Base-by-base conservation (phyloP, 2,888 invertebrate genomes). In the Coleophora deauratella region DNA sequence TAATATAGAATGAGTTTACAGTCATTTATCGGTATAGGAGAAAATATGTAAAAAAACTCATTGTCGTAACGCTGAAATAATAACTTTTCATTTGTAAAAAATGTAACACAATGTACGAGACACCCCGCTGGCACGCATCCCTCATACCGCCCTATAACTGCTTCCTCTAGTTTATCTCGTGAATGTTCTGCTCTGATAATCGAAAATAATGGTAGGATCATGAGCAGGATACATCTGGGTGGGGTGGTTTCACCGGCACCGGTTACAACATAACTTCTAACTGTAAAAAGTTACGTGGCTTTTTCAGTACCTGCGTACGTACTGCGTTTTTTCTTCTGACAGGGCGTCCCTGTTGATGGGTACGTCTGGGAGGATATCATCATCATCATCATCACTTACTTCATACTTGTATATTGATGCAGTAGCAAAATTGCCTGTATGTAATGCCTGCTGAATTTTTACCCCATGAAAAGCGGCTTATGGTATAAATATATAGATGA, bases 81-180 rank as follows among this genome's bases (percentile, higher is more conserved):
- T 47, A 47, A 45, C 36, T 46, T 47, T 35, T 35, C 32, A 31
- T 41, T 41, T 37, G 46, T n/a, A 46, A 42, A 50, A 48, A 48
- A 37, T 53, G 44, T 43, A 39, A 51, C 50, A 47, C 45, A 45
- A 45, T 47, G 38, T 49, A 46, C 42, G 48, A 33, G 43, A 36
- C 45, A 37, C 42, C 50, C 46, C 40, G 47, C 51, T 51, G 52
- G 50, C 54, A 54, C 46, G 47, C 46, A 46, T 49, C 44, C 50
- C 30, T 30, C 34, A 38, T 43, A 37, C 35, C 27, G 54, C 51
- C 59, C 49, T 54, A 57, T 56, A 59, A 51, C 55, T 47, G 43
- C 40, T 44, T 42, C 47, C 47, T 54, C 53, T 67, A 71, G 70
- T 65, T 68, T 57, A 66, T 62, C 40, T 31, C 56, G 38, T 46